Conservation (phyloP, 2,113 vertebrate species). For the Solea solea region DNA sequence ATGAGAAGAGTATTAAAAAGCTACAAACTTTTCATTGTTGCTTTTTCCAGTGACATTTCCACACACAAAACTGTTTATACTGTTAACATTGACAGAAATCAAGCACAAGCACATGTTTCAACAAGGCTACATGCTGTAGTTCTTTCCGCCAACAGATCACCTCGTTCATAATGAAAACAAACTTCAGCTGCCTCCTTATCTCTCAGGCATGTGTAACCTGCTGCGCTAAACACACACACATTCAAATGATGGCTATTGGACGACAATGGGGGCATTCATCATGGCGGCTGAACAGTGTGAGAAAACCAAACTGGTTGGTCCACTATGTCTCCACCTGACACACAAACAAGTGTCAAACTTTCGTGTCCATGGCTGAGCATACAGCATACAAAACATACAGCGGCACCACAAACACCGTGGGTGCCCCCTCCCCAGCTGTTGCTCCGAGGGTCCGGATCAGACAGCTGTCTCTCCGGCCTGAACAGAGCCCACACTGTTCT, state of each 20-base stretch:
- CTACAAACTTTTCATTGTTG: too few relatives aligned
- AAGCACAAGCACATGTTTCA: background rate
- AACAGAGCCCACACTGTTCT: conserved; percentile 78
- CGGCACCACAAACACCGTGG: conserved; percentile 48
- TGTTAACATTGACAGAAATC: conserved; percentile 29
- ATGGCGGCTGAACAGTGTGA: background rate
- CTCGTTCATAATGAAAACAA: conserved; percentile 28
- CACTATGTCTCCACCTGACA: conserved; percentile 12
- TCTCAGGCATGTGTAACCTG: background rate
- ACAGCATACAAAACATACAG: background rate
- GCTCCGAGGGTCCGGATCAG: conserved; percentile 69
- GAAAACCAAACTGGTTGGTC: conserved; percentile 7
- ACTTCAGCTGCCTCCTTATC: background rate
- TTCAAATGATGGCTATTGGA: conserved; percentile 38
- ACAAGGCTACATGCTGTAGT: background rate
- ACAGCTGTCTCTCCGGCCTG: conserved; percentile 74
- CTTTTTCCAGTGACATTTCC: conserved; percentile 3
- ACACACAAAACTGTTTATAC: conserved; percentile 26
- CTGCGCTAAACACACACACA: conserved; percentile 19
- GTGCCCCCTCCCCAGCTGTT: conserved; percentile 77
- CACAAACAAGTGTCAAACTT: background rate
- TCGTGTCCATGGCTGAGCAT: background rate
- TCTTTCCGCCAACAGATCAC: background rate
- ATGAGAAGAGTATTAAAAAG: too few relatives aligned
- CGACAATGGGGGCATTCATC: background rate